These are phyloP conservation scores for Drosophila lacertosa DNA, from an alignment of 1,140 invertebrate species.

Conservation along the genomic window DNA sequence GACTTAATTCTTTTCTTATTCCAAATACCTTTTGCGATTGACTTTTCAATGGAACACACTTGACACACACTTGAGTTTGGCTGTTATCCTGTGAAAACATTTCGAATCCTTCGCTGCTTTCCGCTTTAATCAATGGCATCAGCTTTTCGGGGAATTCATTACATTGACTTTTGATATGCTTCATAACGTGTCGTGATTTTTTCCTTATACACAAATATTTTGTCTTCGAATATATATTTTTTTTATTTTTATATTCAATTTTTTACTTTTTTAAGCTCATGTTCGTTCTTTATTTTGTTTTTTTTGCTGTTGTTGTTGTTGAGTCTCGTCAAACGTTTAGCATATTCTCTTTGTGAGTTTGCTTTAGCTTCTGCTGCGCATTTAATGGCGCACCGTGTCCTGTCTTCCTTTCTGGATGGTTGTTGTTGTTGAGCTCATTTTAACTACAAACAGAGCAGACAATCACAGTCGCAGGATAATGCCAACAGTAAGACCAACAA, in stretches of 20 bases:
- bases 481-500: slow-evolving; percentile 29
- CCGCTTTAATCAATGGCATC: neutral
- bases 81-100: slow-evolving; percentile 9
- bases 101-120: neutral
- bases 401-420: slow-evolving; percentile 18
- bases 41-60: slow-evolving; percentile 4
- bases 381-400: slow-evolving; percentile 45
- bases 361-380: slow-evolving; percentile 55
- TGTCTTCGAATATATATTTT: slow-evolving; percentile 6
- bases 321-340: slow-evolving; percentile 58
- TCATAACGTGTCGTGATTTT: slow-evolving; percentile 24
- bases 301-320: slow-evolving; percentile 33
- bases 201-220: slow-evolving; percentile 5
- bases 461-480: slow-evolving; percentile 66
- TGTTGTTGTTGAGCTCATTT: slow-evolving; percentile 52
- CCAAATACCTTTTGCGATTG: slow-evolving; percentile 1
- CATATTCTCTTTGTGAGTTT: slow-evolving; percentile 64
- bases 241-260: slow-evolving; percentile 1
- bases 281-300: slow-evolving; percentile 1
- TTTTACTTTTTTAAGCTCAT: slow-evolving; percentile 30
- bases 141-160: slow-evolving; percentile 17
- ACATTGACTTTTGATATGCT: slow-evolving; percentile 10
- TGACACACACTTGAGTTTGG: slow-evolving; percentile 3
- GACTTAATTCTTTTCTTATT: neutral
- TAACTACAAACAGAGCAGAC: slow-evolving; percentile 62